Percentiles rank a stretch among this genome's conserved stretches.
phyloP scores from a whole-genome alignment of 2,888 invertebrate species.

The Noctuana brunneofusca region DNA sequence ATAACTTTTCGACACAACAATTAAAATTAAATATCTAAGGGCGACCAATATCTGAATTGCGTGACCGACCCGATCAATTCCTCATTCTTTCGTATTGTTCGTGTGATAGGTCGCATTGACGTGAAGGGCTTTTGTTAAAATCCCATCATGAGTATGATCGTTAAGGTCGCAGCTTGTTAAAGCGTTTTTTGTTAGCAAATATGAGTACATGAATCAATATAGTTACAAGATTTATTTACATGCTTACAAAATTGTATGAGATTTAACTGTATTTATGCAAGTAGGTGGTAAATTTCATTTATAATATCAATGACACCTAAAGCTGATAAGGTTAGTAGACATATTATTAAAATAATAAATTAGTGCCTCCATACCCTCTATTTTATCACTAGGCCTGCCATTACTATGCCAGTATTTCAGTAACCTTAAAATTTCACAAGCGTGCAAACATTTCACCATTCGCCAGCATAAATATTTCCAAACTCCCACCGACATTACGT shows the following conservation, averaged over 20 bases:
- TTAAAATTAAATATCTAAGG: neutral
- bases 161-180: neutral
- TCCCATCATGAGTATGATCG: neutral
- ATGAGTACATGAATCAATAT: neutral
- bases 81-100: constrained; percentile 5
- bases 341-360: too few relatives aligned
- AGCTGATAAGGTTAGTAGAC: too few relatives aligned
- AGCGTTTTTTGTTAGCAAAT: neutral
- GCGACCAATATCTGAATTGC: neutral
- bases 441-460: neutral
- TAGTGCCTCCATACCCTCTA: too few relatives aligned
- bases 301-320: too few relatives aligned
- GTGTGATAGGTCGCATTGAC: neutral
- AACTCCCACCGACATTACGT: neutral
- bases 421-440: neutral
- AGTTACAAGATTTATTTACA: too few relatives aligned
- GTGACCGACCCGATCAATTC: constrained; percentile 1
- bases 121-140: neutral
- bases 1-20: neutral
- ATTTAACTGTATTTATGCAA: too few relatives aligned
- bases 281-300: too few relatives aligned
- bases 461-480: neutral
- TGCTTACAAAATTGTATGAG: neutral
- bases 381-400: too few relatives aligned
- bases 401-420: too few relatives aligned